These are phyloP conservation scores for Macrobrachium rosenbergii DNA, from an alignment of 1,140 invertebrate genomes.

Conservation along the genomic window DNA sequence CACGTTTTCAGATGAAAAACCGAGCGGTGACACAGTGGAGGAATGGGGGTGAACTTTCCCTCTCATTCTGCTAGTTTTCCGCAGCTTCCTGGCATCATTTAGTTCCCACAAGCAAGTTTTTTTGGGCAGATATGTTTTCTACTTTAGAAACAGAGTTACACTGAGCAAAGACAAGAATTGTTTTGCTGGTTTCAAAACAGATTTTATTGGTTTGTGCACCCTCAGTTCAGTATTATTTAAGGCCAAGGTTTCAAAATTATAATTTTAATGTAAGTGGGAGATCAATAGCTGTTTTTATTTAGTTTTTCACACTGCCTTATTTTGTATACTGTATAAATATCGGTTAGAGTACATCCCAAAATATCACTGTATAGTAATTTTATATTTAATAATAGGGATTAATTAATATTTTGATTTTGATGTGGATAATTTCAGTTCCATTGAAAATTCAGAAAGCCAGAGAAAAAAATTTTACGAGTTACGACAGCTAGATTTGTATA, in stretches of 20 bases:
- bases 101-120: conserved; percentile 52
- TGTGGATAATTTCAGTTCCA: not conserved
- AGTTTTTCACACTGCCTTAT: too few relatives aligned
- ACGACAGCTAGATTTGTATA: conserved; percentile 45
- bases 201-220: not conserved
- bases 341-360: too few relatives aligned
- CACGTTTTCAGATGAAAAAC: conserved; percentile 66
- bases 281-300: too few relatives aligned
- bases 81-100: conserved; percentile 33
- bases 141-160: conserved; percentile 46
- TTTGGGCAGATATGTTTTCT: conserved; percentile 42
- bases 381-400: too few relatives aligned
- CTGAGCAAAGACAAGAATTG: conserved; percentile 48
- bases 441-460: conserved; percentile 39
- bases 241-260: too few relatives aligned
- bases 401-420: too few relatives aligned
- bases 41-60: conserved; percentile 65
- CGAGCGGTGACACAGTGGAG: conserved; percentile 67
- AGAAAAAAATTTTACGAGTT: conserved; percentile 45
- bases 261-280: too few relatives aligned
- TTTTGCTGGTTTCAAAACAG: conserved; percentile 13
- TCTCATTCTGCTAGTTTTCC: conserved; percentile 64
- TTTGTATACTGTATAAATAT: too few relatives aligned
- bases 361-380: too few relatives aligned
- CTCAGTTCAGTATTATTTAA: too few relatives aligned